phyloP scores from a whole-genome alignment of 30 jellyfish, hydroid and myxozoan genomes.

The Rhopilema esculentum region DNA sequence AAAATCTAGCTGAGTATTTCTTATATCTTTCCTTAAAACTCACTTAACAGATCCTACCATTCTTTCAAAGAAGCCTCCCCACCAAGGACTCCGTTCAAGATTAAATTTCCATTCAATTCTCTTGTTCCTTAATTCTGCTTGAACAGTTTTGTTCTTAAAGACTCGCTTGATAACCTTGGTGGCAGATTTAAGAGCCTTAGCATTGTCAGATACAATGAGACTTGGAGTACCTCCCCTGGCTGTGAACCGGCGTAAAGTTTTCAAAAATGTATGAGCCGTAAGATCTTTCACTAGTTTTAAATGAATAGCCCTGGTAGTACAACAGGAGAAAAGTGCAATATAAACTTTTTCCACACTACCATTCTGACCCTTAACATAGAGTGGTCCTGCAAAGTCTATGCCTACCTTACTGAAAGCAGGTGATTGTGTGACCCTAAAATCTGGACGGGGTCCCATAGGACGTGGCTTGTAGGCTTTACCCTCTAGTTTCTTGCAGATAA shows the following conservation, averaged over 20 bases:
- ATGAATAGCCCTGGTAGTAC: constrained; percentile 41
- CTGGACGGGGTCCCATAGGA: constrained; percentile 42
- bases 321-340: constrained; percentile 29
- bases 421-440: constrained; percentile 30
- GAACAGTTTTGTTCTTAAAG: background rate
- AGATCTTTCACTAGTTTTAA: constrained; percentile 31
- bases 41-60: constrained; percentile 24
- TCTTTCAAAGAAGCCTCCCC: constrained; percentile 43
- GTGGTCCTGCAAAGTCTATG: constrained; percentile 47
- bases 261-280: constrained; percentile 3
- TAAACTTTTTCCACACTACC: constrained; percentile 29
- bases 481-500: constrained; percentile 40
- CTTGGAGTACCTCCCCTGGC: constrained; percentile 37
- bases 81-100: constrained; percentile 29
- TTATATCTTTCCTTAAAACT: constrained; percentile 18
- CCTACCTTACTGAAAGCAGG: constrained; percentile 49
- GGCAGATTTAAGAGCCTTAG: constrained; percentile 22
- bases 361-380: background rate
- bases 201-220: constrained; percentile 33
- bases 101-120: constrained; percentile 28
- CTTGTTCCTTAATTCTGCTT: background rate
- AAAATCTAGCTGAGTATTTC: constrained; percentile 24
- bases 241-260: constrained; percentile 16
- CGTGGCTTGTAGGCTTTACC: constrained; percentile 42
- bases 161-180: background rate